Conservation (phyloP, 1,140 invertebrate genomes). For the Leptinotarsa defecta region DNA sequence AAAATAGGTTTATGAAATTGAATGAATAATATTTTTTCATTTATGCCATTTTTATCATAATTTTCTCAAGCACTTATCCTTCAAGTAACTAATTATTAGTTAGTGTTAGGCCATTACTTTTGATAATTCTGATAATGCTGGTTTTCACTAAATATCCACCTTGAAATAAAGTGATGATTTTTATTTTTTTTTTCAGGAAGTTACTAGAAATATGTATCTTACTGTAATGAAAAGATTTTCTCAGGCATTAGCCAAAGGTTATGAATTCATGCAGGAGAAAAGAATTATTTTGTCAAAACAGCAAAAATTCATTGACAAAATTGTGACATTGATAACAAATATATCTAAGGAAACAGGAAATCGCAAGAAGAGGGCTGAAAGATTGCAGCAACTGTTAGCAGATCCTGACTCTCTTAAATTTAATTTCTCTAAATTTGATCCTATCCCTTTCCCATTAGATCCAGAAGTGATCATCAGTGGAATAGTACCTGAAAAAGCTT, state of each 20-base stretch:
- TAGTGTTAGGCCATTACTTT: too few relatives aligned
- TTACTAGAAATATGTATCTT: slow-evolving; percentile 82
- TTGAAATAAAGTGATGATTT: too few relatives aligned
- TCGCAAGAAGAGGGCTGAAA: slow-evolving; percentile 89
- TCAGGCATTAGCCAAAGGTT: slow-evolving; percentile 68
- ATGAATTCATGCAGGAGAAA: slow-evolving; percentile 70
- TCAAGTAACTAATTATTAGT: too few relatives aligned
- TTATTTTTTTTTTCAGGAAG: slow-evolving; percentile 42
- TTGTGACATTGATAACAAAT: slow-evolving; percentile 87
- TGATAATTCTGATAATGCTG: too few relatives aligned
- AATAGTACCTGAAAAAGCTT: slow-evolving; percentile 87
- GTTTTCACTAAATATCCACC: too few relatives aligned
- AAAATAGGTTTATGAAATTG: too few relatives aligned
- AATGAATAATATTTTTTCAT: too few relatives aligned
- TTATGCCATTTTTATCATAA: too few relatives aligned
- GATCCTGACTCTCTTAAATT: slow-evolving; percentile 79
- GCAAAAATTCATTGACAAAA: slow-evolving; percentile 87
- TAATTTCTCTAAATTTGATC: slow-evolving; percentile 91
- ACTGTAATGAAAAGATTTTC: slow-evolving; percentile 88
- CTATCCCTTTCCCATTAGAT: slow-evolving; percentile 92
- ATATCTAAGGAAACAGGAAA: slow-evolving; percentile 92
- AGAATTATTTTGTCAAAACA: slow-evolving; percentile 77
- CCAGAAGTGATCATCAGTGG: slow-evolving; percentile 88
- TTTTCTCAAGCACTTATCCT: too few relatives aligned
- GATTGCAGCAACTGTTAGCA: slow-evolving; percentile 79